phyloP scores from a whole-genome alignment of 2,888 invertebrate species.

The Alloplasta piceator region DNA sequence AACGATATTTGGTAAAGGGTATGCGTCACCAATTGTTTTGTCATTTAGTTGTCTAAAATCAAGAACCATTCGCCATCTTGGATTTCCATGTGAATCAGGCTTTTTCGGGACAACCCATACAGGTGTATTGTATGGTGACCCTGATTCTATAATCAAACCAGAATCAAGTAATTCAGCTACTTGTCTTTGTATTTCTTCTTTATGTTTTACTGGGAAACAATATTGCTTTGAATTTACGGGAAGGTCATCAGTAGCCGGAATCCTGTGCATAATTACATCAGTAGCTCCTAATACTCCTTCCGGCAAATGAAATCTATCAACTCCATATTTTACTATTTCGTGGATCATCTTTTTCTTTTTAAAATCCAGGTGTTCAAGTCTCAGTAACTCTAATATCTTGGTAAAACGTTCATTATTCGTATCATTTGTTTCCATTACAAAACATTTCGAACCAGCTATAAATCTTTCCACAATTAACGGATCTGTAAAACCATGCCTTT shows the following conservation, averaged over 20 bases:
- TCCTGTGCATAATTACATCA: slow-evolving; percentile 16
- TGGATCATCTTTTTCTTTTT: too few relatives aligned
- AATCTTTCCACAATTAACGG: too few relatives aligned
- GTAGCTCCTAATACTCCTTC: slow-evolving; percentile 27
- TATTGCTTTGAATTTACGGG: slow-evolving; percentile 36
- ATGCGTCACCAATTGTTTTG: slow-evolving; percentile 58
- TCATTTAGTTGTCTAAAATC: slow-evolving; percentile 37
- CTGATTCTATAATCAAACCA: slow-evolving; percentile 10
- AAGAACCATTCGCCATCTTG: slow-evolving; percentile 36
- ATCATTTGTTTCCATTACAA: too few relatives aligned
- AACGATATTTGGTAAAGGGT: slow-evolving; percentile 78
- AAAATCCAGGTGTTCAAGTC: too few relatives aligned
- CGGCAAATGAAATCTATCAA: slow-evolving; percentile 1
- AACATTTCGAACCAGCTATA: too few relatives aligned
- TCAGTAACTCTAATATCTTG: too few relatives aligned
- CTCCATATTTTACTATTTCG: too few relatives aligned
- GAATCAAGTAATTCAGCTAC: slow-evolving; percentile 14
- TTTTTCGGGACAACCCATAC: slow-evolving; percentile 42
- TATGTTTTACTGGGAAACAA: slow-evolving; percentile 15
- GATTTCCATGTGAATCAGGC: slow-evolving; percentile 19
- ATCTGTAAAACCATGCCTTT: too few relatives aligned
- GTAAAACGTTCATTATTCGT: too few relatives aligned
- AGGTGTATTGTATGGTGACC: slow-evolving; percentile 23
- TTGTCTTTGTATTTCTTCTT: slow-evolving; percentile 31
- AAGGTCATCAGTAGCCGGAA: slow-evolving; percentile 22